These are phyloP conservation scores for Agrypnus murinus DNA, from an alignment of 2,888 invertebrate species.

Conservation along the genomic window DNA sequence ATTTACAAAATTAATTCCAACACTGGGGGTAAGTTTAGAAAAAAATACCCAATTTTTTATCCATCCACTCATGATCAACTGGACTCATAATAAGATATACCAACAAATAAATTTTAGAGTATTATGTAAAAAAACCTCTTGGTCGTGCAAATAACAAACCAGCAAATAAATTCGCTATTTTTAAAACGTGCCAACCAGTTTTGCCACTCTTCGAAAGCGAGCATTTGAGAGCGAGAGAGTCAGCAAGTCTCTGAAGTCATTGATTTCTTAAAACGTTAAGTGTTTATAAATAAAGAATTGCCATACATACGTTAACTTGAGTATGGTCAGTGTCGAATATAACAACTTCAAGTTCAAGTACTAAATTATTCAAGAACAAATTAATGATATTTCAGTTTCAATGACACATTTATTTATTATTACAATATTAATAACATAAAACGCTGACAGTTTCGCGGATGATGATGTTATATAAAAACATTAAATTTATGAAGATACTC, in stretches of 20 bases:
- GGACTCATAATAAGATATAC: too few species aligned
- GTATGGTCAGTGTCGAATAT: slow-evolving; percentile 23
- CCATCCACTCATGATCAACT: too few species aligned
- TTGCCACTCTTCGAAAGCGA: background rate
- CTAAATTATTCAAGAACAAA: slow-evolving; percentile 25
- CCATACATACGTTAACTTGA: slow-evolving; percentile 12
- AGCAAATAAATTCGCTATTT: background rate
- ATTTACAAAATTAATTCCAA: slow-evolving; percentile 1
- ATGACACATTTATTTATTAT: slow-evolving; percentile 16
- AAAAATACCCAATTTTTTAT: background rate
- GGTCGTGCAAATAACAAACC: too few species aligned
- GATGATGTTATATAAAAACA: background rate
- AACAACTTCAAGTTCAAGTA: slow-evolving; percentile 23
- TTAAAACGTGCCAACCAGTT: slow-evolving; percentile 15
- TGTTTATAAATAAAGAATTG: slow-evolving; percentile 8
- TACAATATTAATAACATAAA: slow-evolving; percentile 8
- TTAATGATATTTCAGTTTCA: slow-evolving; percentile 26
- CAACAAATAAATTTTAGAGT: too few species aligned
- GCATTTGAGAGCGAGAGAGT: too few species aligned
- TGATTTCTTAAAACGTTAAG: slow-evolving; percentile 20
- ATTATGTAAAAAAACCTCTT: too few species aligned
- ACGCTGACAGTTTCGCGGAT: background rate
- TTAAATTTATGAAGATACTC: background rate
- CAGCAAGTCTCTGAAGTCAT: background rate
- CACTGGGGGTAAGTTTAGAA: background rate